Evolutionary conservation across 2,113 vertebrate species (phyloP), one percentile per base, ranked within the genome.

Genomic region (Nanorana parkeri): DNA sequence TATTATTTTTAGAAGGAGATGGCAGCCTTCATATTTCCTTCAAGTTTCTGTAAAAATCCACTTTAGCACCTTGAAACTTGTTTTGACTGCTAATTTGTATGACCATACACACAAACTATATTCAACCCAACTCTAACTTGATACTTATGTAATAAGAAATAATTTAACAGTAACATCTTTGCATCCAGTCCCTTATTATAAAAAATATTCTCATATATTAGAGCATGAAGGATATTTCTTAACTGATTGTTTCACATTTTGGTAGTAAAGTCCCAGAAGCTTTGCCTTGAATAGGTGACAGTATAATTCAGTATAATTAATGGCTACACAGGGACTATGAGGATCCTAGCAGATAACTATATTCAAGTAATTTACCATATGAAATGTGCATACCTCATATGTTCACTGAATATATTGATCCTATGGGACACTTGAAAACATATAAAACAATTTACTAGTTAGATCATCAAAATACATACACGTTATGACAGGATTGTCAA

Each of bases 401-500:
- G 54, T 28, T 36, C 32, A 55, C 17, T 58, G 2, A 60, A 32
- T 58, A 32, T 60, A 58, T 61, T 56, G 52, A 56, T 56, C 69
- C 20, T 61, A 36, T 41, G 28, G 28, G 28, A 75, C 29, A 61
- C 16, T 71, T 19, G 36, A 15, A 24, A 52, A 54, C 16, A 20
- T 24, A 52, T 69, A 51, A 20, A 10, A 32, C 58, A 36, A 75
- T 75, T 75, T 75, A 75, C 55, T 58, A 41, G 29, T 61, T 61
- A 41, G 13, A 47, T 11, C 13, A 47, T 47, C 8, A 47, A 47
- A 56, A 41, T 41, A 55, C 29, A 75, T 41, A 61, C 72, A 41
- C 4, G 36, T 17, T 41, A 60, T 60, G 28, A 15, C 32, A 23
- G 72, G 29, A 75, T 47, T 75, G 55, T 75, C 72, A 75, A 75